phyloP scores from a whole-genome alignment of 2,113 vertebrate species.

The Rutilus rutilus region DNA sequence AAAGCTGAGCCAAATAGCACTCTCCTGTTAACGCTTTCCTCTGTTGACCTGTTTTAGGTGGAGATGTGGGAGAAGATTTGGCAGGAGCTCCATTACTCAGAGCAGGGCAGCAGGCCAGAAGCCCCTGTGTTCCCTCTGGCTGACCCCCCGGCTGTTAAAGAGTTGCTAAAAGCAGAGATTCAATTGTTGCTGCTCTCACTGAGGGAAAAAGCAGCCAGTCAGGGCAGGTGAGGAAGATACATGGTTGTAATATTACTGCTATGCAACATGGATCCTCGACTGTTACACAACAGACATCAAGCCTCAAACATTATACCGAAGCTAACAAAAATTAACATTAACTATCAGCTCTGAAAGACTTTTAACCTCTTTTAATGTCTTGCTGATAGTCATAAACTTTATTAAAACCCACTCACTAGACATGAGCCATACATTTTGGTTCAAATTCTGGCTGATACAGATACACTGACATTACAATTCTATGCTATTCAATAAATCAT shows the following conservation, averaged over 20 bases:
- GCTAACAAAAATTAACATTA: not conserved
- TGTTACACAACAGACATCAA: not conserved
- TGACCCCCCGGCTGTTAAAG: conserved; percentile 81
- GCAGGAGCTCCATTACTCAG: conserved; percentile 58
- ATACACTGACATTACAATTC: no score
- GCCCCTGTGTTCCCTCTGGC: conserved; percentile 68
- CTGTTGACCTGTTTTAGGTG: conserved; percentile 68
- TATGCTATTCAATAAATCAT: no score
- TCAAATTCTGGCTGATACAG: no score
- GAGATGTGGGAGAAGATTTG: conserved; percentile 75
- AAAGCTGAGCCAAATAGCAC: conserved; percentile 1
- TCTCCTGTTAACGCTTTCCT: conserved; percentile 8
- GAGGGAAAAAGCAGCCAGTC: conserved; percentile 60
- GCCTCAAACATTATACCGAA: not conserved
- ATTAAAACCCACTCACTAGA: no score
- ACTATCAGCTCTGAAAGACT: not conserved
- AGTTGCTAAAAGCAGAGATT: conserved; percentile 83
- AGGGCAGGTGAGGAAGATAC: conserved; percentile 65
- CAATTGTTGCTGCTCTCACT: conserved; percentile 79
- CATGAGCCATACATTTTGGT: no score
- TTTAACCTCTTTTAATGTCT: not conserved
- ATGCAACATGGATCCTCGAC: not conserved
- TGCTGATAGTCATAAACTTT: no score
- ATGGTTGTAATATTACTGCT: not conserved
- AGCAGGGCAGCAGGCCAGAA: conserved; percentile 23